Percentiles rank a stretch among this genome's conserved stretches.
phyloP scores from a whole-genome alignment of 2,888 invertebrate species.

The Ectemnius lituratus region DNA sequence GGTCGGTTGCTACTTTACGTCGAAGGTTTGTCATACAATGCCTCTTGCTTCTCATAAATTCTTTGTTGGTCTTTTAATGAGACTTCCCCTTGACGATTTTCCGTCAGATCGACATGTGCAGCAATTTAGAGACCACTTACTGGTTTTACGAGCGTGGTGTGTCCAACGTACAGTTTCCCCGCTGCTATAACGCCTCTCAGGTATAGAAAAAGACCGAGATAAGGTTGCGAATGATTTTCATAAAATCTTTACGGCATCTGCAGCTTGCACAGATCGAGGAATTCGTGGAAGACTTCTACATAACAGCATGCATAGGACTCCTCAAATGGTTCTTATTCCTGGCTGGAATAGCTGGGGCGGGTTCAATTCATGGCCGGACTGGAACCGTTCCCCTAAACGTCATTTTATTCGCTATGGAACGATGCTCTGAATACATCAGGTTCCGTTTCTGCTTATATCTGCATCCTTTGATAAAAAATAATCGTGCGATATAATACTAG shows the following conservation, averaged over 20 bases:
- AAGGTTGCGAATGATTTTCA: neutral
- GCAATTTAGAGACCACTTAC: conserved; percentile 53
- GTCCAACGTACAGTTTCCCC: conserved; percentile 54
- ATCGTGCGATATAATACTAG: conserved; percentile 19
- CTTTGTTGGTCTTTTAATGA: no score
- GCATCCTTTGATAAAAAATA: neutral
- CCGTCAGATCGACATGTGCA: conserved; percentile 55
- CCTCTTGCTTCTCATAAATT: neutral
- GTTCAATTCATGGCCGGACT: conserved; percentile 31
- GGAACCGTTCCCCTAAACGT: conserved; percentile 48
- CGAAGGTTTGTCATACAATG: conserved; percentile 38
- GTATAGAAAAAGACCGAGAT: conserved; percentile 15
- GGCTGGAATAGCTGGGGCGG: conserved; percentile 40
- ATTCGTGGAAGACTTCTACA: conserved; percentile 52
- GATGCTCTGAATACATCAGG: conserved; percentile 55
- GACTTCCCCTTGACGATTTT: neutral
- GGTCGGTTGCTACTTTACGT: conserved; percentile 55
- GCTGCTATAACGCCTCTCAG: conserved; percentile 55
- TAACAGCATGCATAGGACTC: conserved; percentile 53
- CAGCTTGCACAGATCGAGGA: conserved; percentile 49
- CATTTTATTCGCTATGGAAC: conserved; percentile 51
- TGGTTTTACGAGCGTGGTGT: conserved; percentile 55
- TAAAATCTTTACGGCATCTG: neutral
- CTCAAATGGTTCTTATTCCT: conserved; percentile 53
- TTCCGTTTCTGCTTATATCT: conserved; percentile 8